These are phyloP conservation scores for Meiosimyza platycephala DNA, from an alignment of 2,888 invertebrate genomes.

Conservation along the genomic window DNA sequence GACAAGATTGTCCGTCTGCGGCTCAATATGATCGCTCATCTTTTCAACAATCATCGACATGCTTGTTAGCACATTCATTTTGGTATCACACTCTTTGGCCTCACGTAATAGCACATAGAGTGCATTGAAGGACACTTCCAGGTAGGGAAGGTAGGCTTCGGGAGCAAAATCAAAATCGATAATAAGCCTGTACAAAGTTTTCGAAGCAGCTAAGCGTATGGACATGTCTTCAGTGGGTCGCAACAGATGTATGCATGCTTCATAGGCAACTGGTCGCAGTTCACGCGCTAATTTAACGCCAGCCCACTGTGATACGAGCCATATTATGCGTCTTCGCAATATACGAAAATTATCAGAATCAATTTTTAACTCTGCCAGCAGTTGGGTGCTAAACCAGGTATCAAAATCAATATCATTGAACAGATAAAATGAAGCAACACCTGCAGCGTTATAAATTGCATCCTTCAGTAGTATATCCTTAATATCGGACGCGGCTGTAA, in stretches of 20 bases:
- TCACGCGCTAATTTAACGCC: conserved; percentile 85
- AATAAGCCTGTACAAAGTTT: conserved; percentile 83
- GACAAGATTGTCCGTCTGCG: conserved; percentile 76
- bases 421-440: conserved; percentile 87
- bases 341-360: conserved; percentile 86
- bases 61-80: conserved; percentile 93
- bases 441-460: conserved; percentile 93
- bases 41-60: conserved; percentile 91
- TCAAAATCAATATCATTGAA: conserved; percentile 96
- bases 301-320: conserved; percentile 80
- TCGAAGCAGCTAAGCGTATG: conserved; percentile 87
- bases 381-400: conserved; percentile 86
- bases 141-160: conserved; percentile 86
- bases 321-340: conserved; percentile 84
- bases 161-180: conserved; percentile 94
- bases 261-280: conserved; percentile 84
- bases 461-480: conserved; percentile 87
- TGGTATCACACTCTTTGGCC: conserved; percentile 91
- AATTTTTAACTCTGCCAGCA: conserved; percentile 84
- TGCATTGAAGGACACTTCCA: conserved; percentile 81
- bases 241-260: conserved; percentile 79
- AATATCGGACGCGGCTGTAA: conserved; percentile 78
- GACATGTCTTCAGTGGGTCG: conserved; percentile 85
- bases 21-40: conserved; percentile 79
- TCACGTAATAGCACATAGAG: conserved; percentile 88